A percentile compares a stretch with the other conserved stretches of the same genome.
Conservation (phyloP, 2,797 vertebrate genomes). For the Chromis chromis region DNA sequence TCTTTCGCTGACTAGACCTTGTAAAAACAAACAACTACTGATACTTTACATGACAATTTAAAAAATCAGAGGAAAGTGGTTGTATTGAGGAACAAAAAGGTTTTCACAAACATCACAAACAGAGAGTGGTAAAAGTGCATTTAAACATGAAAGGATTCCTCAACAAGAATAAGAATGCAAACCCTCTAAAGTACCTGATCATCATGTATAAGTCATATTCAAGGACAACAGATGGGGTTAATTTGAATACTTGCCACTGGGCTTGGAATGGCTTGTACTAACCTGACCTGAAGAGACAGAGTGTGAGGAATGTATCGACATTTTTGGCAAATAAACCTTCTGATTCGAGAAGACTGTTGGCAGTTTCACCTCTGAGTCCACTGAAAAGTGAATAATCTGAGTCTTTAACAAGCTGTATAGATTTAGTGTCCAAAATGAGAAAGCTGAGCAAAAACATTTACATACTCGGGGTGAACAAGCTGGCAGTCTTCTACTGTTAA, state of each 20-base stretch:
- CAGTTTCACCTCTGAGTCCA: conserved; percentile 4
- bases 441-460: not conserved
- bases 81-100: conserved; percentile 43
- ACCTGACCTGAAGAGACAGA: not conserved
- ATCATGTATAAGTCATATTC: conserved; percentile 9
- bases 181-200: conserved; percentile 19
- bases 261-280: conserved; percentile 7
- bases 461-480: conserved; percentile 5
- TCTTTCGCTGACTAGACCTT: not conserved
- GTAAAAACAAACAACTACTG: conserved; percentile 9
- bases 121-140: conserved; percentile 49
- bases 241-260: conserved; percentile 16
- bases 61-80: conserved; percentile 33
- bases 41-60: conserved; percentile 24
- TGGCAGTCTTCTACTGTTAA: not conserved
- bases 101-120: conserved; percentile 41
- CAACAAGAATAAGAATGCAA: conserved; percentile 2
- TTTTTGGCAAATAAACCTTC: conserved; percentile 20
- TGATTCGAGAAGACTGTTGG: not conserved
- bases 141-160: conserved; percentile 31
- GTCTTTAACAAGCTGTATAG: conserved; percentile 5
- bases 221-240: not conserved
- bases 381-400: not conserved
- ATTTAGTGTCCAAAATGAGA: conserved; percentile 14
- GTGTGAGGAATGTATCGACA: conserved; percentile 19